Base-by-base conservation (phyloP, 30 jellyfish, hydroid and myxozoan species). In the Cassiopea andromeda region DNA sequence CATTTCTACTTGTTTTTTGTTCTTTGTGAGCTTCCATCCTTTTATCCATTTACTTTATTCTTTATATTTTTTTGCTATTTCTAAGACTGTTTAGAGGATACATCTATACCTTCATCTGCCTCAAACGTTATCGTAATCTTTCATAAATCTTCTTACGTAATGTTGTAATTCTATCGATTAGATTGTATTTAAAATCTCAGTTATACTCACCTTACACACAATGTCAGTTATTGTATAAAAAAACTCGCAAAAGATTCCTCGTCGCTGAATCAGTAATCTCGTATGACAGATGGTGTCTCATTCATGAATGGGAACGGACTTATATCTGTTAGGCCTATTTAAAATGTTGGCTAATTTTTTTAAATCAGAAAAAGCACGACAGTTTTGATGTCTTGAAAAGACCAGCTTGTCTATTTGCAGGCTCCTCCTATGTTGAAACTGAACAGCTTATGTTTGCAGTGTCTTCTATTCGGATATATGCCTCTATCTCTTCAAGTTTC, bases 131-230 rank as follows among this genome's bases (percentile, higher is more conserved):
- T 70, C 38, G 57, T 70, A n/a, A 70, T 70, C 38, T 17, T 5
- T 70, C 54, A 4, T 19, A 70, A 70, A 70, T n/a, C 79, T 70
- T 43, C 8, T 70, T n/a, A 70, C 50, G 4, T n/a, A 19, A 6
- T 70, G 8, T 70, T 70, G 54, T 70, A 70, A 70, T 70, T 70
- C 79, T 19, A n/a, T 70, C 79, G 49, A 70, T 70, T 70, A 70
- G 79, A 10, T 8, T 61, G 73, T 2, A 4, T 14, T 3, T 27
- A 61, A 13, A 61, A 61, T 14, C 19, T 2, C 4, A 61, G 7
- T 13, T 27, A 3, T 61, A 27, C 73, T 61, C 73, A 61, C 4
- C 27, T 61, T 61, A 27, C 73, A 17, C 73, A 61, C 43, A 8
- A 61, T 4, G 2, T 27, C 27, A 1, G 14, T 61, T 14, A 27